Base-by-base conservation (phyloP, 1,140 invertebrate genomes). In the Zaprionus tsacasi region DNA sequence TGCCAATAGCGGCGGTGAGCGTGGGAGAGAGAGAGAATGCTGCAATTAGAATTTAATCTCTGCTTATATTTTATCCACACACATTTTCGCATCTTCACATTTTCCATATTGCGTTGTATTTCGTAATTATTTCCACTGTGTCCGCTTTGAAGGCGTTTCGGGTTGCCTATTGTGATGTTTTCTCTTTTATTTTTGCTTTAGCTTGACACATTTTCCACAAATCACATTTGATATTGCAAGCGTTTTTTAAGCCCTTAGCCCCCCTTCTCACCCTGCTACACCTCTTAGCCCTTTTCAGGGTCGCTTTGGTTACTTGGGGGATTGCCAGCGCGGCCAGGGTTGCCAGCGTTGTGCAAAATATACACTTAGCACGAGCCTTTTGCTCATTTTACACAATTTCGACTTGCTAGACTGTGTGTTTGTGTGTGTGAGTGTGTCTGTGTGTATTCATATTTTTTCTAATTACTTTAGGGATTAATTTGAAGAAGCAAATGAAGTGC, bases 381-480 rank as follows among this genome's bases (percentile, higher is more conserved):
- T 45, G 54, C 54, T 54, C 61, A 70, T 40, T 35, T 48, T 8
- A 43, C 38, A n/a, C 38, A 43, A 43, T 43, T 43, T 43, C n/a
- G 7, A 15, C 40, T 45, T 15, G 40, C 38, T 7, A 40, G 38
- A 21, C 21, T 21, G 21, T 8, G 48, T 63, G 17, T 63, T 11
- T 10, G 30, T 36, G 15, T 35, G 4, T 48, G 25, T 80, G 13
- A 12, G 48, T 21, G 48, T 63, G 6, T 63, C 15, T 35, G 30
- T 52, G 17, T 63, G 17, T 63, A 21, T 36, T 21, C 50, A 33
- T 63, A 12, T 36, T 83, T 89, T 87, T 88, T 89, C 85, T 89
- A 89, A 89, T 89, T 89, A 89, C 85, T 89, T 89, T 89, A 76
- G 85, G 85, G 85, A 89, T 89, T 89, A 89, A 89, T 89, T 88